phyloP scores from a whole-genome alignment of 2,888 invertebrate genomes.

The Salpingus planirostris region DNA sequence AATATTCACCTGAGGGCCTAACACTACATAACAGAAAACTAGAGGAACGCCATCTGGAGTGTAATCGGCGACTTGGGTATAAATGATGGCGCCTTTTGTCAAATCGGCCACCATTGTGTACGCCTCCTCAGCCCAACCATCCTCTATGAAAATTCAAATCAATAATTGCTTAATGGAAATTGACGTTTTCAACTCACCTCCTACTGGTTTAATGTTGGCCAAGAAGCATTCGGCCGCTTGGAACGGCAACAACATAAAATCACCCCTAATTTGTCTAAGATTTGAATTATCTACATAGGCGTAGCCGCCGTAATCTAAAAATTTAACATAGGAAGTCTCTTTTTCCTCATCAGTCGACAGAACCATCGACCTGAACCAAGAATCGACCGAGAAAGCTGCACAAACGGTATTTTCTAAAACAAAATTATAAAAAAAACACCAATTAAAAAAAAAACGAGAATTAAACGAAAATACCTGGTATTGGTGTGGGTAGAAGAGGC shows the following conservation, averaged over 20 bases:
- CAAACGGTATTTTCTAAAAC: conserved; percentile 75
- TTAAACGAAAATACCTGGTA: conserved; percentile 51
- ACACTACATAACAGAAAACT: conserved; percentile 71
- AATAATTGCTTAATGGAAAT: too few species aligned
- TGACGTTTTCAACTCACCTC: conserved; percentile 47
- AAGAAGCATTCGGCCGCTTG: conserved; percentile 94
- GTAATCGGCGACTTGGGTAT: conserved; percentile 82
- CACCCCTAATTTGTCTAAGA: conserved; percentile 85
- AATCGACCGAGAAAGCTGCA: conserved; percentile 72
- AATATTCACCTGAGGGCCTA: conserved; percentile 36
- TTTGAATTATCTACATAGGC: conserved; percentile 64
- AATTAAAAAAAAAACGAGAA: conserved; percentile 6
- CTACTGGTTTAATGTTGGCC: conserved; percentile 73
- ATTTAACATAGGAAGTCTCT: conserved; percentile 70
- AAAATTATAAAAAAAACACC: too few species aligned
- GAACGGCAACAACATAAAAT: conserved; percentile 92
- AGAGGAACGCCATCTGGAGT: conserved; percentile 70
- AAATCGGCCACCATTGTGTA: conserved; percentile 67
- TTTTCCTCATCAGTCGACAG: conserved; percentile 53
- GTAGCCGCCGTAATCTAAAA: conserved; percentile 95
- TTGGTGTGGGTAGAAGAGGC: conserved; percentile 71
- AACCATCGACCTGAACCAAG: conserved; percentile 88
- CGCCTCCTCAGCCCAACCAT: conserved; percentile 66
- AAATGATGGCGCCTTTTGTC: conserved; percentile 74
- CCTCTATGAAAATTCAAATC: too few species aligned